Conservation (phyloP, 2,797 vertebrate genomes). For the Poecilia gillii region DNA sequence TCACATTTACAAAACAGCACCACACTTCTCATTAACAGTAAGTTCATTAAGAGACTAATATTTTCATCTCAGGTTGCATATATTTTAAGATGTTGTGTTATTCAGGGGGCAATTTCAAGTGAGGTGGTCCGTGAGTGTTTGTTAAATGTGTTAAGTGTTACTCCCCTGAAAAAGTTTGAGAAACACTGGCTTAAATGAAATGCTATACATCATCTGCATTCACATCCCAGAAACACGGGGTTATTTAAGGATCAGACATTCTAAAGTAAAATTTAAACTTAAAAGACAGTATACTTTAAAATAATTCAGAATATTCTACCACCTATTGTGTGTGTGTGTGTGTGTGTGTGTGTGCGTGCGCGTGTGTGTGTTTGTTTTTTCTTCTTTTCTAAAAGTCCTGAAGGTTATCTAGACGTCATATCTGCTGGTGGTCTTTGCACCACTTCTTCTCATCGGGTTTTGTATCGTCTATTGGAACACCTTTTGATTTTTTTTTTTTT, state of each 20-base stretch:
- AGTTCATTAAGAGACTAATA: too few relatives aligned
- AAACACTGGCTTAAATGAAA: too few relatives aligned
- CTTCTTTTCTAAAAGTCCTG: slow-evolving; percentile 33
- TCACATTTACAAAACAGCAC: too few relatives aligned
- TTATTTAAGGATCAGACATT: too few relatives aligned
- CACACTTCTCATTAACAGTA: too few relatives aligned
- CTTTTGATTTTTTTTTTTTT: slow-evolving; percentile 56
- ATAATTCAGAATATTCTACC: slow-evolving; percentile 1
- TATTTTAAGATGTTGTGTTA: too few relatives aligned
- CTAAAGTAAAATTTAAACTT: neutral
- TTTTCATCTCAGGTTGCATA: too few relatives aligned
- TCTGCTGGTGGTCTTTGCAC: slow-evolving; percentile 42
- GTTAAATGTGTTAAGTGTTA: too few relatives aligned
- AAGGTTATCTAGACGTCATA: slow-evolving; percentile 41
- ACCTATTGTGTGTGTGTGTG: slow-evolving; percentile 8
- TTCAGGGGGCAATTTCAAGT: too few relatives aligned
- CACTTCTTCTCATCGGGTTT: slow-evolving; percentile 50
- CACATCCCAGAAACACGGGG: neutral
- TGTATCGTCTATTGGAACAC: slow-evolving; percentile 51
- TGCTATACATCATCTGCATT: neutral
- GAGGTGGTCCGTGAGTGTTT: too few relatives aligned
- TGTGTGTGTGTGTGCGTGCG: too few relatives aligned
- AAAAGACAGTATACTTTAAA: neutral
- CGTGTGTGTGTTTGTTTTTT: slow-evolving; percentile 6
- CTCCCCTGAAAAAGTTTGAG: too few relatives aligned